phyloP scores from a whole-genome alignment of 2,113 vertebrate species.

The Larimichthys crocea region DNA sequence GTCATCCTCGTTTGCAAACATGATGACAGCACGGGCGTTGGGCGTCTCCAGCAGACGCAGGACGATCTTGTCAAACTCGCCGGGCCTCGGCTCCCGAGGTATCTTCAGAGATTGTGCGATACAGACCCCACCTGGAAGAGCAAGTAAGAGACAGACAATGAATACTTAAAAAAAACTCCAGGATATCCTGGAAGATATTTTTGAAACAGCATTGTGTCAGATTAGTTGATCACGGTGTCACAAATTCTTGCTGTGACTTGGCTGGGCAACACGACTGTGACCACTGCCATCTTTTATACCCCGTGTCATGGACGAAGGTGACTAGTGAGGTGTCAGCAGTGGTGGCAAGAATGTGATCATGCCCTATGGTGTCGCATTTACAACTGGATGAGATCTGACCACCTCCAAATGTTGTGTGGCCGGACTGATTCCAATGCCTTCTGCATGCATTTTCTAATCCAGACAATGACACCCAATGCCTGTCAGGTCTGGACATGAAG shows the following conservation, averaged over 20 bases:
- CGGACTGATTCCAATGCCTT: too few relatives aligned
- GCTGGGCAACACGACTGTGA: too few relatives aligned
- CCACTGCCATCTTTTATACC: too few relatives aligned
- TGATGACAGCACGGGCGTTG: conserved; percentile 93
- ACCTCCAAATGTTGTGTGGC: too few relatives aligned
- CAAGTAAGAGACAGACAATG: neutral
- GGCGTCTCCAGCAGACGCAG: conserved; percentile 93
- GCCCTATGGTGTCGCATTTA: too few relatives aligned
- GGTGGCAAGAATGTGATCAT: too few relatives aligned
- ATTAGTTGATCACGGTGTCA: neutral
- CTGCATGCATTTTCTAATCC: too few relatives aligned
- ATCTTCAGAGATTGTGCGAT: conserved; percentile 98
- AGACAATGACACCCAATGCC: too few relatives aligned
- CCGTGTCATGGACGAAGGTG: too few relatives aligned
- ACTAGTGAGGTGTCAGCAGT: too few relatives aligned
- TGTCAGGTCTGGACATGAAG: too few relatives aligned
- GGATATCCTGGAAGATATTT: neutral
- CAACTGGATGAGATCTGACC: too few relatives aligned
- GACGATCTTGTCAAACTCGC: conserved; percentile 96
- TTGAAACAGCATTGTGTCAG: neutral
- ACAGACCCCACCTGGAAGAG: conserved; percentile 92
- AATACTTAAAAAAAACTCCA: neutral
- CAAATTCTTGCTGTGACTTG: neutral
- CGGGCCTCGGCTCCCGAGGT: conserved; percentile 92
- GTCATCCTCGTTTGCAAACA: conserved; percentile 98